These are phyloP conservation scores for Drosophila neutralis DNA, from an alignment of 2,888 invertebrate genomes.

Conservation along the genomic window DNA sequence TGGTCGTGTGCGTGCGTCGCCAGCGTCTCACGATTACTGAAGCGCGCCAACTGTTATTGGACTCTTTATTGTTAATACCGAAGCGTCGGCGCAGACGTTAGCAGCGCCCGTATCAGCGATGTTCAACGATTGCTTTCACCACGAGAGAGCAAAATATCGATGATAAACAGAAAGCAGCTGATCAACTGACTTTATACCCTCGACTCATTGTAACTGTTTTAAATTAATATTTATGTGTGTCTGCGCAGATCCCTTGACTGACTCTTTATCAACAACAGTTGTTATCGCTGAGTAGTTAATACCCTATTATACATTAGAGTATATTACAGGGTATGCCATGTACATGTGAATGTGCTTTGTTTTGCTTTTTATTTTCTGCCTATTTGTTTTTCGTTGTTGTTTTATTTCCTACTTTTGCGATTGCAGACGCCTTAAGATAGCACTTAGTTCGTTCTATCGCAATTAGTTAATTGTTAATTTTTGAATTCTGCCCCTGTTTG, in stretches of 20 bases:
- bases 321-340: conserved; percentile 18
- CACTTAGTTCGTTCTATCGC: conserved; percentile 26
- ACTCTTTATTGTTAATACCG: conserved; percentile 6
- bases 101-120: conserved; percentile 11
- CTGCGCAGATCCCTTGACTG: background rate
- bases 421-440: conserved; percentile 43
- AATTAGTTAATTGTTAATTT: conserved; percentile 47
- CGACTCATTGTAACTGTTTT: background rate
- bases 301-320: background rate
- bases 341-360: conserved; percentile 16
- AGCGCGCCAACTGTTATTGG: conserved; percentile 21
- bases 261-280: background rate
- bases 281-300: background rate
- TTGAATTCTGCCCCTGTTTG: conserved; percentile 1
- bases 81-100: conserved; percentile 5
- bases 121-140: conserved; percentile 17
- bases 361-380: conserved; percentile 3
- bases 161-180: background rate
- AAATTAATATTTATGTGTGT: background rate
- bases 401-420: background rate
- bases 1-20: conserved; percentile 22
- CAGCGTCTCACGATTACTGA: conserved; percentile 61
- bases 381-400: background rate
- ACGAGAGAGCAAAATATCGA: conserved; percentile 9
- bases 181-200: conserved; percentile 24